Conservation (phyloP, 23 tunicate species). For the Diplosoma virens region DNA sequence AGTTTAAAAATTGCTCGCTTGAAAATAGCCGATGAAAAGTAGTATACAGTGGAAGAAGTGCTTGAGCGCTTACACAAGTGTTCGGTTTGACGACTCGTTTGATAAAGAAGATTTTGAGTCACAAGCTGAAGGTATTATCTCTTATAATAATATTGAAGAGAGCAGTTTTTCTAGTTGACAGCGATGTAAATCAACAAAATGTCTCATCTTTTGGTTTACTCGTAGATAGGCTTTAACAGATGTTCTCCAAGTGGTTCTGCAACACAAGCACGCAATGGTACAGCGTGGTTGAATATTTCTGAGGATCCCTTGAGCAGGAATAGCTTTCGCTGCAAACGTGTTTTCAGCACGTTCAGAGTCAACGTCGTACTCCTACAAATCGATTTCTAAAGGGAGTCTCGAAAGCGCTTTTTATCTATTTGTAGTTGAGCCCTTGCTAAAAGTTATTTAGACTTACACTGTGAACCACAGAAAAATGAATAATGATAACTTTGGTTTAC, state of each 20-base stretch:
- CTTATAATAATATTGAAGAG: background rate
- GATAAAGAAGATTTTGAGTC: background rate
- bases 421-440: background rate
- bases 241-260: background rate
- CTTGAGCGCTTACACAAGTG: background rate
- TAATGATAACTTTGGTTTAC: background rate
- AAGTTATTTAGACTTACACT: background rate
- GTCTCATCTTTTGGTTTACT: background rate
- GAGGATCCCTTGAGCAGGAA: background rate
- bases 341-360: background rate
- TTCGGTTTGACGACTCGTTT: background rate
- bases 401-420: background rate
- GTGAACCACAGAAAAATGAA: background rate
- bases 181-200: background rate
- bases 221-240: background rate
- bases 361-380: background rate
- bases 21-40: background rate
- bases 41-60: background rate
- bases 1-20: background rate
- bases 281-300: background rate
- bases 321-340: background rate
- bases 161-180: background rate
- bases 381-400: background rate
- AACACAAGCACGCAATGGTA: background rate
- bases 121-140: background rate